Evolutionary conservation across 2,888 invertebrate genomes (phyloP).

Genomic region (Chymomyza procnemis): DNA sequence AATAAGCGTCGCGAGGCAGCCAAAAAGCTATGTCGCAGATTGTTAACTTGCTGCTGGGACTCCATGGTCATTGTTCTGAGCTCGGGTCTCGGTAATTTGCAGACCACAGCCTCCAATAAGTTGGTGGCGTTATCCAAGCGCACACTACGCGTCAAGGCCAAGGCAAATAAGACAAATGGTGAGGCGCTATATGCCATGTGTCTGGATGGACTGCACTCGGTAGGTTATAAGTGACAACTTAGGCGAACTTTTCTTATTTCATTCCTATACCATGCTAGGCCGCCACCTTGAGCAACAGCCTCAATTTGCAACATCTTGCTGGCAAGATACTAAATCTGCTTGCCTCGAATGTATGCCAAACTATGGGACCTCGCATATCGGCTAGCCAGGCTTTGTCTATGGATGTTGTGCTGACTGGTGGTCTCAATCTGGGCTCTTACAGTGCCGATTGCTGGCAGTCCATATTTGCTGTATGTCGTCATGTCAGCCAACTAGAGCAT

Average conservation of each 20-base stretch:
- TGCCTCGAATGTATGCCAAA: constrained; percentile 93
- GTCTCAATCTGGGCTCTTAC: constrained; percentile 94
- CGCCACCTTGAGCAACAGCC: constrained; percentile 91
- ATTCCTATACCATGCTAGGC: constrained; percentile 80
- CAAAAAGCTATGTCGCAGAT: constrained; percentile 85
- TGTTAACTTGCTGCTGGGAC: constrained; percentile 94
- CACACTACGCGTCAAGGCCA: constrained; percentile 77
- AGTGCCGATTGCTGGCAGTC: constrained; percentile 97
- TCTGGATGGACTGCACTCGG: constrained; percentile 92
- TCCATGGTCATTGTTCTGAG: constrained; percentile 93
- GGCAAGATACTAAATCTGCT: constrained; percentile 92
- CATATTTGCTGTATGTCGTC: constrained; percentile 95
- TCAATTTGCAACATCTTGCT: constrained; percentile 93
- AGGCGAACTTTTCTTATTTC: background rate
- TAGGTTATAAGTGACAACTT: constrained; percentile 62
- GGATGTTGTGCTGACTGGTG: constrained; percentile 92
- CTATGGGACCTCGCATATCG: constrained; percentile 86
- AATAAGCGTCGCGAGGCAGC: constrained; percentile 88
- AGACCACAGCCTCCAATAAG: constrained; percentile 79
- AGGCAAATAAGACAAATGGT: constrained; percentile 81
- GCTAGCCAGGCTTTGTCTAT: constrained; percentile 94
- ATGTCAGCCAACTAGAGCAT: constrained; percentile 94
- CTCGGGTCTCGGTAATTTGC: constrained; percentile 83
- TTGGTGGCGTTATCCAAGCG: constrained; percentile 82
- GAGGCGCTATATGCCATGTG: constrained; percentile 91